Evolutionary conservation across 2,888 invertebrate species (phyloP).

Genomic region (Harpalus rubripes): DNA sequence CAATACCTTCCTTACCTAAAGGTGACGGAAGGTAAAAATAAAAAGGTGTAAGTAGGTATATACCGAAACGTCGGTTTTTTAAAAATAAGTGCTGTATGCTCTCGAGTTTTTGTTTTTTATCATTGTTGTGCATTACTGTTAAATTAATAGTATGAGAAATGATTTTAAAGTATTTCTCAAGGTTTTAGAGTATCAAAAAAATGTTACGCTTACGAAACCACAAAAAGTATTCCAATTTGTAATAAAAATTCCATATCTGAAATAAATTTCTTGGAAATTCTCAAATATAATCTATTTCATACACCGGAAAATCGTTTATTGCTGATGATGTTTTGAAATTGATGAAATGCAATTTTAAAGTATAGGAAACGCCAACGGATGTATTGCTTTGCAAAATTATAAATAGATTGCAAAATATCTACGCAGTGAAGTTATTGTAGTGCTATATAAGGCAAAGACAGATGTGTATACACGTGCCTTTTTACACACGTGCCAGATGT

Average conservation of each 20-base stretch:
- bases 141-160: neutral
- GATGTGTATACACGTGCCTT: neutral
- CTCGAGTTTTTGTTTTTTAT: too few species aligned
- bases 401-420: neutral
- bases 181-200: neutral
- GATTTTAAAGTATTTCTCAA: neutral
- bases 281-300: neutral
- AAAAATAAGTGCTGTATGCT: too few species aligned
- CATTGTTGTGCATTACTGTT: too few species aligned
- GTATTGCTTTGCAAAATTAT: neutral
- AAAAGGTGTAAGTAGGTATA: too few species aligned
- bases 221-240: neutral
- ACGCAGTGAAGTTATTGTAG: neutral
- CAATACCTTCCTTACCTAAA: too few species aligned
- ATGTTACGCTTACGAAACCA: neutral
- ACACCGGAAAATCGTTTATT: neutral
- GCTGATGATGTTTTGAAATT: neutral
- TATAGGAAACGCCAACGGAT: neutral
- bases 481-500: constrained; percentile 14
- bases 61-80: too few species aligned
- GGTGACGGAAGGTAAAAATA: too few species aligned
- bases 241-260: constrained; percentile 3
- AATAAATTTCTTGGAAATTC: neutral
- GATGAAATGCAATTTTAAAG: constrained; percentile 1
- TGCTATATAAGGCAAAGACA: neutral